A percentile compares a stretch with the other conserved stretches of the same genome.
These are phyloP conservation scores for Xiphydria camelus DNA, from an alignment of 2,888 invertebrate genomes.

Conservation along the genomic window DNA sequence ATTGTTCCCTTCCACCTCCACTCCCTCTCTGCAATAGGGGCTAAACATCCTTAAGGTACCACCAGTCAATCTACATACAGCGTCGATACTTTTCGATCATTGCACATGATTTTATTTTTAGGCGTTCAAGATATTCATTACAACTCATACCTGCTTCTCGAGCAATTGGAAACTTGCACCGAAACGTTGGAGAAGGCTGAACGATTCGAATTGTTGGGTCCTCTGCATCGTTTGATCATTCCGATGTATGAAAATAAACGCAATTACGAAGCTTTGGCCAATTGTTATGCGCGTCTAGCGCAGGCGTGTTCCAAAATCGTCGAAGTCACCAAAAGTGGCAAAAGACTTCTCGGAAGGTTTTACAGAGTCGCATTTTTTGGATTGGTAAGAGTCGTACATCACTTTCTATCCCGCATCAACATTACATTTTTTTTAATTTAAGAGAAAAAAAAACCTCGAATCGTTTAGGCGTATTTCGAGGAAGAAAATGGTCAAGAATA, in stretches of 20 bases:
- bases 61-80: neutral
- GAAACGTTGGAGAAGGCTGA: slow-evolving; percentile 83
- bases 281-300: slow-evolving; percentile 76
- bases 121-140: slow-evolving; percentile 81
- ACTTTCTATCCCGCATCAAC: too few species aligned
- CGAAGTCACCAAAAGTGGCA: slow-evolving; percentile 84
- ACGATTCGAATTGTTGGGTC: slow-evolving; percentile 83
- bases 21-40: too few species aligned
- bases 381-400: slow-evolving; percentile 60
- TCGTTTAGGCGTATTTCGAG: slow-evolving; percentile 70
- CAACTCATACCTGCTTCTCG: slow-evolving; percentile 79
- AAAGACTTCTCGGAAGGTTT: slow-evolving; percentile 85
- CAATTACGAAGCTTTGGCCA: slow-evolving; percentile 78
- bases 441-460: neutral
- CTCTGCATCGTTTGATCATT: slow-evolving; percentile 81
- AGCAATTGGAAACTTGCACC: slow-evolving; percentile 84
- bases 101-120: slow-evolving; percentile 43
- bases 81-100: too few species aligned
- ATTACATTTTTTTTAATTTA: slow-evolving; percentile 3
- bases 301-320: slow-evolving; percentile 87
- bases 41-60: too few species aligned
- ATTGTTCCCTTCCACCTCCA: too few species aligned
- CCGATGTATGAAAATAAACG: slow-evolving; percentile 87
- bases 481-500: slow-evolving; percentile 87
- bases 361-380: slow-evolving; percentile 94